Conservation (phyloP, 2,797 vertebrate species). For the Cynodonichthys magdalenae region DNA sequence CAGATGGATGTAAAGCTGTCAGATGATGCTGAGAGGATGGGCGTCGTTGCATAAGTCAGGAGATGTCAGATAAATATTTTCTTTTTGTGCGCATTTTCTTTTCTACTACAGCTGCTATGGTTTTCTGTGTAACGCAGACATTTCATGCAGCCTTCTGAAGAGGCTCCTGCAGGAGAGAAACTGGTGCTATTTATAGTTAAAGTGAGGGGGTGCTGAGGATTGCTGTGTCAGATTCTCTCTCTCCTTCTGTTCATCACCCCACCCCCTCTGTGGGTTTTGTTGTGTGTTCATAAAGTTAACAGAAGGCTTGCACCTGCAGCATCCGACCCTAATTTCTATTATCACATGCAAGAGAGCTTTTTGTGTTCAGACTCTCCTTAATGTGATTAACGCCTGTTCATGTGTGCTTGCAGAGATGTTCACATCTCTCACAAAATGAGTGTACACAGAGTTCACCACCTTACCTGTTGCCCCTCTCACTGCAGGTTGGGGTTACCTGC, state of each 20-base stretch:
- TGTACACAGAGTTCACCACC: too few species aligned
- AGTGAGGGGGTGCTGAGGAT: conserved; percentile 69
- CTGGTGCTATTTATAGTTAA: conserved; percentile 77
- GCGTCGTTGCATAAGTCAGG: conserved; percentile 3
- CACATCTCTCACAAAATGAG: conserved; percentile 5
- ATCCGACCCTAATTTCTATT: conserved; percentile 49
- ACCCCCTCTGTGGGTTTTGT: conserved; percentile 9
- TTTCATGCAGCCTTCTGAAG: conserved; percentile 35
- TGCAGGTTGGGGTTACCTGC: too few species aligned
- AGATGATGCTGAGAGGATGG: not conserved
- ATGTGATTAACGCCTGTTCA: conserved; percentile 3
- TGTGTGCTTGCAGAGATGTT: not conserved
- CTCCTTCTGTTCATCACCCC: conserved; percentile 4
- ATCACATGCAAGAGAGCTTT: conserved; percentile 20
- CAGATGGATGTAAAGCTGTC: conserved; percentile 49
- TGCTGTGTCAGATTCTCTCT: conserved; percentile 73
- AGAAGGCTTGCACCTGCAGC: conserved; percentile 2
- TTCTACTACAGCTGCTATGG: not conserved
- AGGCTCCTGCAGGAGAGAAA: conserved; percentile 53
- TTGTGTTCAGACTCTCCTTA: conserved; percentile 23
- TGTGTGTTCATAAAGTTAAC: conserved; percentile 22
- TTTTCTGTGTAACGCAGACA: conserved; percentile 16
- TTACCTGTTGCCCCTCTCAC: too few species aligned
- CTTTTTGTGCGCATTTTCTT: not conserved
- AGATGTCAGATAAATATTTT: conserved; percentile 4